Evolutionary conservation across 2,797 vertebrate genomes (phyloP), one percentile per base, ranked within the genome.

Genomic region (Centropyge bicolor): DNA sequence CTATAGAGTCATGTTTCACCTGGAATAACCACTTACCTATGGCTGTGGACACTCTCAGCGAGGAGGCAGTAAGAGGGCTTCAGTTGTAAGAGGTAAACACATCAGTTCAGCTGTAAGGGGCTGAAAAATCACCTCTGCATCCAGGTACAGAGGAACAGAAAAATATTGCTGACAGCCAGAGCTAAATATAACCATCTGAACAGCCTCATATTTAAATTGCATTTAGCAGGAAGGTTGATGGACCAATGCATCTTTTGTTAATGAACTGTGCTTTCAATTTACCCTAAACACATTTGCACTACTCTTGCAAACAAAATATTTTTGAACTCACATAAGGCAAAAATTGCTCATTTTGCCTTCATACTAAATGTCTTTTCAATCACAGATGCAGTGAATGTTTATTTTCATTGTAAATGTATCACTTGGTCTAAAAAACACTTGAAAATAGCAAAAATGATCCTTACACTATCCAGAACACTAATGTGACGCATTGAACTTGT

Each of bases 51-150:
- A 46, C 27, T 43, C 43, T 38, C 48, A 35, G 38, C 27, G 31
- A 49, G 14, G 41, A 54, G 19, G 41, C 41, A 20, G n/a, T 73
- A 57, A 55, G 51, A 69, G 19, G 66, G 66, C 68, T 78, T 70
- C 49, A 82, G 20, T 48, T 49, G 45, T 46, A 62, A 73, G 52
- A 14, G 52, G 36, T 48, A 66, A 81, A 79, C 57, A 75, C 72
- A 49, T 55, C 35, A 11, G 67, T 41, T 70, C 56, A 75, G 20
- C 46, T 49, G 55, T 46, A 61, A 74, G 54, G 19, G 38, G 54
- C n/a, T 24, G 27, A 74, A 35, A 68, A 79, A 79, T 72, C 10
- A 17, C 40, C 57, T 59, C 49, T 19, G 6, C 49, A 78, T 35
- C 45, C 49, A 31, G 24, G 48, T 31, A n/a, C 48, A 48, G 54